Conservation (phyloP, 2,797 vertebrate species). For the Lates japonicus region DNA sequence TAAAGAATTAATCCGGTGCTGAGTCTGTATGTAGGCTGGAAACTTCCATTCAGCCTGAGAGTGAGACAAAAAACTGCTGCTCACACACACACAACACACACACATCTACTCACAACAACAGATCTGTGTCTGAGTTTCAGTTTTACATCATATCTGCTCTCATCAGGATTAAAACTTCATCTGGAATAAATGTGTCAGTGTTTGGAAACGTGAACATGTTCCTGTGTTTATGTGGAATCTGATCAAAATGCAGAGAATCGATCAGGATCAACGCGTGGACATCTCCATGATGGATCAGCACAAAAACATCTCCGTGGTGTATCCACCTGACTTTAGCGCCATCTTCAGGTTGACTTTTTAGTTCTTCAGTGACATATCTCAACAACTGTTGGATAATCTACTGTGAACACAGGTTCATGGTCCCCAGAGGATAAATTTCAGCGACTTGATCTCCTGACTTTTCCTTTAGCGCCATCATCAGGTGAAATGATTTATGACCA, state of each 20-base stretch:
- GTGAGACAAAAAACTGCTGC: background rate
- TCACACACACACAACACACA: background rate
- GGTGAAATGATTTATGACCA: no score
- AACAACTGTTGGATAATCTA: no score
- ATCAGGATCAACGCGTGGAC: background rate
- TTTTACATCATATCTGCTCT: background rate
- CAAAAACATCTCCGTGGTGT: no score
- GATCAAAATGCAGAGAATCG: background rate
- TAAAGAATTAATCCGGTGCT: conserved; percentile 13
- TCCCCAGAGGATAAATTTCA: no score
- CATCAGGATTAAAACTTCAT: no score
- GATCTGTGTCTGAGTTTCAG: background rate
- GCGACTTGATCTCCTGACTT: no score
- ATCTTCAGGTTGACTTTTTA: no score
- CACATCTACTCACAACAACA: background rate
- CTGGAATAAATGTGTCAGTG: background rate
- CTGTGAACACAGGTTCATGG: no score
- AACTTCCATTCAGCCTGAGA: background rate
- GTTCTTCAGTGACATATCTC: no score
- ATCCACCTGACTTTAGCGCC: no score
- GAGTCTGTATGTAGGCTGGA: conserved; percentile 10
- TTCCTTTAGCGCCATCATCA: no score
- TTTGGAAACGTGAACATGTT: background rate
- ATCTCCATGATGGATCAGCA: no score
- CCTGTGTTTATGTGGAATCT: background rate